Evolutionary conservation across 2,797 vertebrate species (phyloP), one percentile per base, ranked within the genome.

Genomic region (Limnodromus scolopaceus): DNA sequence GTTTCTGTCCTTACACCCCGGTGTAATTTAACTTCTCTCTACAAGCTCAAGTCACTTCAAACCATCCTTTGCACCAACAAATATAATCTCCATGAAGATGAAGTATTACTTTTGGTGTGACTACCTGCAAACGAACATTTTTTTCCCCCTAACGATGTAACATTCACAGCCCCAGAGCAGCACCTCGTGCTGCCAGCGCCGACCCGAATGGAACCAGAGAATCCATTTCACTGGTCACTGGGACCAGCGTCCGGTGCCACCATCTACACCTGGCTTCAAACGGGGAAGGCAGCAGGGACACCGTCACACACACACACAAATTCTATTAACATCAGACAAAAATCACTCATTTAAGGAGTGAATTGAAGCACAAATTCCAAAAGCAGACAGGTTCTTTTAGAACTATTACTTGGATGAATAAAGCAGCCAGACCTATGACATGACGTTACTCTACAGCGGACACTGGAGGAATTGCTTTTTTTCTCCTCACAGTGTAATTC

Each of bases 121-220:
- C 28, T 27, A 45, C 48, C 45, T 39, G 36, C 23, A n/a, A 61
- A 58, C 0, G 2, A 38, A 6, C 2, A 34, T 4, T 2, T 5
- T 4, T 6, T 43, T 63, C 49, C 10, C 34, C 19, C 28, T 6
- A 36, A 4, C 0, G 9, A 36, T 34, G 3, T 3, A 46, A 39
- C 1, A 2, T 13, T 46, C 43, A 53, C 32, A 71, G 61, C 39
- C 75, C 81, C 69, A 54, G 38, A 71, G 41, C 46, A 63, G 19
- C 5, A 28, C 14, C 16, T 19, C 0, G 4, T 4, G 20, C 66
- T 57, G 49, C 74, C 41, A 51, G 7, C 58, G 24, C n/a, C 10
- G 10, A 39, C 5, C 66, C 25, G 3, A 41, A 48, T 0, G 10
- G 5, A 63, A 65, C 2, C 16, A 63, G 27, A 80, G 46, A 36